Conservation (phyloP, 1,140 invertebrate genomes). For the Hestina assimilis region DNA sequence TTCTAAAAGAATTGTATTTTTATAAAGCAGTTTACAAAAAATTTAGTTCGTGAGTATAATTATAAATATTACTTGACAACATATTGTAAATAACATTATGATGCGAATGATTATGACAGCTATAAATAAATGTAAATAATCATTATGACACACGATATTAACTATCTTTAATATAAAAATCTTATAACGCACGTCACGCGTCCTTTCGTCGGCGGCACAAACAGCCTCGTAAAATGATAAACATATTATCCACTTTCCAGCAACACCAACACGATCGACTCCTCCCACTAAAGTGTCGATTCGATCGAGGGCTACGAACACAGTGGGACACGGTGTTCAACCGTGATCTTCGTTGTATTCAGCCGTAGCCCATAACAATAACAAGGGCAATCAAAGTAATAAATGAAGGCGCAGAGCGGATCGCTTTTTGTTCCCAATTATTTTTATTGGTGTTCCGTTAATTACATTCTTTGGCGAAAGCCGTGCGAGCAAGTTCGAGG, state of each 20-base stretch:
- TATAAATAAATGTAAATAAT: too few species aligned
- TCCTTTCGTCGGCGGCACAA: background rate
- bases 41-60: too few species aligned
- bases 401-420: constrained; percentile 56
- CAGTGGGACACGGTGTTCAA: constrained; percentile 2
- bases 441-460: constrained; percentile 70
- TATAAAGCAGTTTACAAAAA: too few species aligned
- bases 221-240: constrained; percentile 19
- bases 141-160: background rate
- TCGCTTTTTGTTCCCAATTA: constrained; percentile 69
- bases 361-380: constrained; percentile 51
- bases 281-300: background rate
- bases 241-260: constrained; percentile 14
- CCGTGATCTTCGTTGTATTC: constrained; percentile 3
- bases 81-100: too few species aligned
- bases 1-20: too few species aligned
- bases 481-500: constrained; percentile 28
- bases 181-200: constrained; percentile 4
- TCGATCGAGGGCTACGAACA: background rate
- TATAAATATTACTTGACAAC: too few species aligned
- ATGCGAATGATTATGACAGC: too few species aligned
- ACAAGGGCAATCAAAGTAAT: constrained; percentile 69
- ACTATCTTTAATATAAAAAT: constrained; percentile 9
- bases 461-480: constrained; percentile 64
- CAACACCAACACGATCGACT: constrained; percentile 6